A percentile compares a stretch with the other conserved stretches of the same genome.
phyloP scores from a whole-genome alignment of 2,888 invertebrate genomes.

The Aspidiotus destructor region DNA sequence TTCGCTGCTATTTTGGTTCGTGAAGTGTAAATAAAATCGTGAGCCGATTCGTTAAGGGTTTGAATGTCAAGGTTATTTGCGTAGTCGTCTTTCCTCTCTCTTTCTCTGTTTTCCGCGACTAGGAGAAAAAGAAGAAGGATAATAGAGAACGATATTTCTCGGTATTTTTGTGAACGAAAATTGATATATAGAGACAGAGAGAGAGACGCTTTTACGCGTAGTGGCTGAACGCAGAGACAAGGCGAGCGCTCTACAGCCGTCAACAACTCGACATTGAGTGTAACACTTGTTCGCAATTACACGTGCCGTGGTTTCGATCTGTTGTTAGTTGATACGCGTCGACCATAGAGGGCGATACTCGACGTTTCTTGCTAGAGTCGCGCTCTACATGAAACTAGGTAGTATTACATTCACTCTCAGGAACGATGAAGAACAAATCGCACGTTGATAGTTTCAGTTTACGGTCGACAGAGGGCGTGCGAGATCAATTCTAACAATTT shows the following conservation, averaged over 20 bases:
- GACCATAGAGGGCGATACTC: background rate
- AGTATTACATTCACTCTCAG: background rate
- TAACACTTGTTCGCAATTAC: slow-evolving; percentile 31
- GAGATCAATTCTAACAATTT: too few species aligned
- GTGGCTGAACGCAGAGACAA: slow-evolving; percentile 17
- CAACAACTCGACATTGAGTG: slow-evolving; percentile 19
- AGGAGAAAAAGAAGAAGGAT: background rate
- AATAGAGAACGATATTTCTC: background rate
- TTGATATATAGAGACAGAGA: background rate
- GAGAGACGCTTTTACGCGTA: background rate
- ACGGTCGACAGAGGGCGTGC: too few species aligned
- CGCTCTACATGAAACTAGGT: background rate
- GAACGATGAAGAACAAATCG: too few species aligned
- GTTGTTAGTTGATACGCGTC: background rate
- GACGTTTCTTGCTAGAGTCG: background rate
- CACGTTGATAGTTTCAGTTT: too few species aligned
- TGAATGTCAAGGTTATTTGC: slow-evolving; percentile 29
- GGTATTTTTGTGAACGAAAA: background rate
- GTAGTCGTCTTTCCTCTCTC: background rate
- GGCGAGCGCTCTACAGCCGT: slow-evolving; percentile 8
- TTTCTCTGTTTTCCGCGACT: slow-evolving; percentile 7
- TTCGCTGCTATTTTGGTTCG: slow-evolving; percentile 16
- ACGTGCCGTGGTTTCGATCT: slow-evolving; percentile 27
- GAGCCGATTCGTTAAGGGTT: slow-evolving; percentile 19
- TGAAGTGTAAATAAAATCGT: slow-evolving; percentile 27